Percentiles rank a stretch among this genome's conserved stretches.
These are phyloP conservation scores for Leptobrachium ailaonicum DNA, from an alignment of 2,113 vertebrate species.

Conservation along the genomic window DNA sequence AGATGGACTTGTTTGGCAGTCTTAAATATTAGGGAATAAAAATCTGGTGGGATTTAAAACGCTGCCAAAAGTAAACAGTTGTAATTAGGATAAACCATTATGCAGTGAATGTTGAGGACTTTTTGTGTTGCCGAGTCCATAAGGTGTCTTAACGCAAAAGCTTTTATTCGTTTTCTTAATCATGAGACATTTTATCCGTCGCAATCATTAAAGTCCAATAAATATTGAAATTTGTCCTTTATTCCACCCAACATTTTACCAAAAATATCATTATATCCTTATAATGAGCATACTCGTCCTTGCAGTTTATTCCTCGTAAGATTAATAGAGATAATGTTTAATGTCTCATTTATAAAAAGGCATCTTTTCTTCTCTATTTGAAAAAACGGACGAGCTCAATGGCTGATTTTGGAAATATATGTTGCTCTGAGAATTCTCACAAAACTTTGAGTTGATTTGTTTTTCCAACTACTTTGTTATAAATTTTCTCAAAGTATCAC, in stretches of 20 bases:
- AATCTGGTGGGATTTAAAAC: constrained; percentile 64
- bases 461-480: too few species aligned
- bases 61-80: constrained; percentile 66
- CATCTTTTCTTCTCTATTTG: too few species aligned
- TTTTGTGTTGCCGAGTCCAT: constrained; percentile 26
- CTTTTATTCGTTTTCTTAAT: constrained; percentile 44
- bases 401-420: too few species aligned
- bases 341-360: too few species aligned
- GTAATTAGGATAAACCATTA: constrained; percentile 55
- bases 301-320: too few species aligned
- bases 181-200: constrained; percentile 1
- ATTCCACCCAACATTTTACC: background rate
- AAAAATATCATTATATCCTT: too few species aligned
- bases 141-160: constrained; percentile 36
- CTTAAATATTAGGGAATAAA: constrained; percentile 62
- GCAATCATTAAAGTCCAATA: background rate
- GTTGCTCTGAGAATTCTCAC: too few species aligned
- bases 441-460: too few species aligned
- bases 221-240: constrained; percentile 1
- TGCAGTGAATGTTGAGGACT: constrained; percentile 52
- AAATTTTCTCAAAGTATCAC: too few species aligned
- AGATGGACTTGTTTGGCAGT: constrained; percentile 74
- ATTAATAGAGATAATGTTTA: too few species aligned
- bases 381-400: too few species aligned
- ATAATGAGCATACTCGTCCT: too few species aligned